Evolutionary conservation across 2,113 vertebrate genomes (phyloP), one percentile per base, ranked within the genome.

Genomic region (Phalacrocorax carbo): DNA sequence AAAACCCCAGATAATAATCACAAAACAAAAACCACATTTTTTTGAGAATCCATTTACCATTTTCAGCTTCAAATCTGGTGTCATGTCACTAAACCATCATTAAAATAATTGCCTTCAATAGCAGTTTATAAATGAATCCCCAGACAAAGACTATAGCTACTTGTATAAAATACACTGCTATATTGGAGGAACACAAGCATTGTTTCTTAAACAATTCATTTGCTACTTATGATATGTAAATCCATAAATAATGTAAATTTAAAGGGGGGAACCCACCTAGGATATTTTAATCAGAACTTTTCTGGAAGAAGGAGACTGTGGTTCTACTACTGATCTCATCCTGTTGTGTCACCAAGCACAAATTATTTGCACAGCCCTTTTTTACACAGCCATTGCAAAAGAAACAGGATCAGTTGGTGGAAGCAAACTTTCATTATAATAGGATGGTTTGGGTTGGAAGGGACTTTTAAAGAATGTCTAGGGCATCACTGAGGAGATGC

Each of bases 401-500:
- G 44, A 84, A 94, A 66, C 26, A 40, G n/a, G 60, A 88, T 81
- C 75, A 66, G 84, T 44, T 60, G 49, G 71, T 8, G 60, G 76
- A 96, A 96, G 93, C 93, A 83, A 94, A 75, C 85, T 87, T 96
- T 97, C 98, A 97, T 98, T 98, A 97, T 97, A 26, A 48, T 2
- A 32, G 44, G 60, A 94, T 36, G 29, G 22, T 49, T 72, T 72
- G 66, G 34, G 34, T 66, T 9, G 10, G 60, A 66, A 68, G 1
- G 14, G 26, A 52, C 9, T 4, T 52, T 78, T 73, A 64, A 58
- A 77, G 64, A 42, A 72, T 8, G 96, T 98, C 97, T 98, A 95
- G 94, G 27, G 29, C 66, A 66, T 81, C 27, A 75, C 94, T 97
- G 88, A 93, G 54, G 11, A 51, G 97, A 97, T 71, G 38, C 77